Evolutionary conservation across 2,797 vertebrate species (phyloP).

Genomic region (Carapus acus): DNA sequence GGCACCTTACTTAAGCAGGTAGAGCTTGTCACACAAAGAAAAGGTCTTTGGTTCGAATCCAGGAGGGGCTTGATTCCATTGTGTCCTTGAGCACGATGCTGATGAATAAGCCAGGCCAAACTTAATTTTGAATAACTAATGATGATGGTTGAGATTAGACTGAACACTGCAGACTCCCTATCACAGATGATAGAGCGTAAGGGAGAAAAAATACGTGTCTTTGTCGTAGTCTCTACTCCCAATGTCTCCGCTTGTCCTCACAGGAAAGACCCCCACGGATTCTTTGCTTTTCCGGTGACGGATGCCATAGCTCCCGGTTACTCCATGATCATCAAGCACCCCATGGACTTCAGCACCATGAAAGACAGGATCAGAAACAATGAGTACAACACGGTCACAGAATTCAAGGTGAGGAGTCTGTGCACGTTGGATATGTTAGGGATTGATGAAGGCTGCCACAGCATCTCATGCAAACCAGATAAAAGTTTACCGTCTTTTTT

Average conservation of each 20-base stretch:
- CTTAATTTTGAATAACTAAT: too few species aligned
- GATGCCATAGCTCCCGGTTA: constrained; percentile 97
- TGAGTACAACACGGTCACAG: constrained; percentile 95
- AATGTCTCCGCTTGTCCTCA: constrained; percentile 28
- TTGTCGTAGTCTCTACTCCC: neutral
- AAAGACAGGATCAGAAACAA: constrained; percentile 90
- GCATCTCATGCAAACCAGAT: neutral
- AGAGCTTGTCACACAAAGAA: too few species aligned
- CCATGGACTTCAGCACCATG: constrained; percentile 99
- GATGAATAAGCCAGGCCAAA: too few species aligned
- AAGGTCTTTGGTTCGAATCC: too few species aligned
- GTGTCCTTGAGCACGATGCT: too few species aligned
- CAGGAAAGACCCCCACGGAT: constrained; percentile 96
- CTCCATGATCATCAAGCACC: constrained; percentile 97
- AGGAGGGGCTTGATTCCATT: too few species aligned
- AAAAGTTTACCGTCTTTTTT: neutral
- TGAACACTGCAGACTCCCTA: too few species aligned
- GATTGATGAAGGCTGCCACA: too few species aligned
- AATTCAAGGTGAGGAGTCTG: constrained; percentile 85
- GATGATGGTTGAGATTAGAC: too few species aligned
- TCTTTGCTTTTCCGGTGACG: constrained; percentile 95
- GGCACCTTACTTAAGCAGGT: too few species aligned
- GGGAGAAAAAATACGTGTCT: too few species aligned
- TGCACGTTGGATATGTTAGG: neutral
- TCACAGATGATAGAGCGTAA: too few species aligned